A percentile compares a stretch with the other conserved stretches of the same genome.
phyloP scores from a whole-genome alignment of 2,797 vertebrate genomes.

The Cirrhinus mrigala region DNA sequence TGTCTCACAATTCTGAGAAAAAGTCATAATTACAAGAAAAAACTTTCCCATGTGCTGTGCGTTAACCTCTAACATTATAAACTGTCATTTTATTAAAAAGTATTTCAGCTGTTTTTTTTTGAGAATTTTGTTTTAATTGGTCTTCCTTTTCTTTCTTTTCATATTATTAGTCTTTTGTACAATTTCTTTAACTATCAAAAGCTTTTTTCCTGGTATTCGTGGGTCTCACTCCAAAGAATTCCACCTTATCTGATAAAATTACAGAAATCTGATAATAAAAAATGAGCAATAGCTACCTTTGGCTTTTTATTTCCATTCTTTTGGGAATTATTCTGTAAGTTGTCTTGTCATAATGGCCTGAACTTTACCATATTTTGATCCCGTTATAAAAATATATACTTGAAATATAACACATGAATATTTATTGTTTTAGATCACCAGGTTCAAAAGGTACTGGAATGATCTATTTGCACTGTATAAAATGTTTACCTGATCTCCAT shows the following conservation, averaged over 20 bases:
- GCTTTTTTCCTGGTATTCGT: neutral
- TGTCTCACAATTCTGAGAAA: too few species aligned
- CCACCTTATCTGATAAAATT: neutral
- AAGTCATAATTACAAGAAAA: too few species aligned
- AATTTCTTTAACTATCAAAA: too few species aligned
- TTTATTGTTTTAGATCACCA: neutral
- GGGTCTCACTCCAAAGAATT: neutral
- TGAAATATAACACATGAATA: neutral
- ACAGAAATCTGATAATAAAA: neutral
- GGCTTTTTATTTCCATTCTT: neutral
- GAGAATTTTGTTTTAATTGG: too few species aligned
- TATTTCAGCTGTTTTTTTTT: too few species aligned
- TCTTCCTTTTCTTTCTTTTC: too few species aligned
- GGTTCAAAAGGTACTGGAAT: neutral
- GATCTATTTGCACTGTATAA: neutral
- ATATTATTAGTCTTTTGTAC: too few species aligned
- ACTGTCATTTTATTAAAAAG: too few species aligned
- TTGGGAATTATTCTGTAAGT: too few species aligned
- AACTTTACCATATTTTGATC: neutral
- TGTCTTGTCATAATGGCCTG: neutral
- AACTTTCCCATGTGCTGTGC: too few species aligned
- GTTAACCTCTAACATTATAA: too few species aligned
- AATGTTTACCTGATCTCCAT: constrained; percentile 85
- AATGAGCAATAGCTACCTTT: neutral
- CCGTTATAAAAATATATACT: neutral